Evolutionary conservation across 2,113 vertebrate species (phyloP), one percentile per base, ranked within the genome.

Genomic region (Catharus bicknelli): DNA sequence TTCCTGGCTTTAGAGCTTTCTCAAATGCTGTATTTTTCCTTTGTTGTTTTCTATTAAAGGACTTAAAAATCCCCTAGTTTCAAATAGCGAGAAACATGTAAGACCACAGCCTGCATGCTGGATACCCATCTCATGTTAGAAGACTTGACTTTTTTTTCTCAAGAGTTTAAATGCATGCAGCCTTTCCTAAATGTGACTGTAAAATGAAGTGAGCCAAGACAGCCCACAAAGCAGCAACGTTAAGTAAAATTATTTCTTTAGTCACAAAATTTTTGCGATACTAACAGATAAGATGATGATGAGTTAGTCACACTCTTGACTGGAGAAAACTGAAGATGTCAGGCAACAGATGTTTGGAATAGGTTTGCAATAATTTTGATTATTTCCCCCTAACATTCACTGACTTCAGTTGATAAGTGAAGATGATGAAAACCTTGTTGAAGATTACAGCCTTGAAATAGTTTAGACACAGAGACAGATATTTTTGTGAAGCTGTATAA

Each of bases 301-400:
- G 53, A 62, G 68, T 86, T 86, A 88, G 88, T 91, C 90, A 93
- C 54, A 91, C 62, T 77, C 79, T 93, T 34, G 50, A 77, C 75
- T 76, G 79, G 21, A 90, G 70, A 95, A 90, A 93, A 91, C 82
- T 62, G 74, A 79, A 90, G 91, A 92, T 94, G 88, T 69, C 86
- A 92, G 55, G 90, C 83, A 93, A 82, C 92, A 94, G 77, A 95
- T 88, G 90, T 93, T 90, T 78, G 90, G 74, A 96, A 88, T 70
- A 82, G 69, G 68, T 94, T 88, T 91, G 82, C 76, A 91, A 40
- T 86, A 81, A 91, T 83, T 93, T 81, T 78, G 13, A 89, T 91
- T 94, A 84, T 95, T 95, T 90, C 54, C 84, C 86, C 77, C 27
- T 42, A 85, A 58, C 51, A 48, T 61, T 92, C 67, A 76, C 66